phyloP scores from a whole-genome alignment of 2,113 vertebrate genomes.

The Notothenia rossii region DNA sequence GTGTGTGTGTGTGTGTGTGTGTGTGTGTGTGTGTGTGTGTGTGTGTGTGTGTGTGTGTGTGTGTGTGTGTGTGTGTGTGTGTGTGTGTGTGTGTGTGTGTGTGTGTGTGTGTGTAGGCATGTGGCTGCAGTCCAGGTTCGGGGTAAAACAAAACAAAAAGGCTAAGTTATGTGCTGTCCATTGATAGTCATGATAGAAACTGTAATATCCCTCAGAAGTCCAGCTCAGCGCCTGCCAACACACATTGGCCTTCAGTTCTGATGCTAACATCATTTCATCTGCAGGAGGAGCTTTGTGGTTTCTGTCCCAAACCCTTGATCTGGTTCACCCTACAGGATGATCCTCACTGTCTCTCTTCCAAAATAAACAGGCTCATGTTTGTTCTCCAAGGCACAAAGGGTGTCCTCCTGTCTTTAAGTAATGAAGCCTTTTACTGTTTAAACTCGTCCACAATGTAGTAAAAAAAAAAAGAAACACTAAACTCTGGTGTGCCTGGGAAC shows the following conservation, averaged over 20 bases:
- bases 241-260: constrained; percentile 62
- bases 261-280: constrained; percentile 74
- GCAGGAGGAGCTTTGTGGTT: constrained; percentile 50
- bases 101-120: constrained; percentile 16
- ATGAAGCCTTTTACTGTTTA: constrained; percentile 53
- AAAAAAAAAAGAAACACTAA: constrained; percentile 60
- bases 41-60: constrained; percentile 44
- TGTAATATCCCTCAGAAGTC: constrained; percentile 59
- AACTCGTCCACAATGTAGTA: constrained; percentile 25
- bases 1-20: constrained; percentile 21
- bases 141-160: constrained; percentile 23
- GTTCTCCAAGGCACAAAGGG: constrained; percentile 39
- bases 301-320: constrained; percentile 62
- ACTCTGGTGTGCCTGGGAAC: constrained; percentile 48
- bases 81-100: background rate
- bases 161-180: constrained; percentile 49
- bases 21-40: constrained; percentile 22
- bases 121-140: constrained; percentile 60
- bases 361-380: constrained; percentile 54
- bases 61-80: constrained; percentile 28
- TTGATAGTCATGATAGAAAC: constrained; percentile 60
- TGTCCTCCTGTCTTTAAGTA: constrained; percentile 55
- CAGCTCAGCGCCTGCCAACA: constrained; percentile 65
- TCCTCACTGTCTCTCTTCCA: constrained; percentile 45
- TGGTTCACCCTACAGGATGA: constrained; percentile 60